Conservation (phyloP, 2,797 vertebrate species). For the Pygocentrus nattereri region DNA sequence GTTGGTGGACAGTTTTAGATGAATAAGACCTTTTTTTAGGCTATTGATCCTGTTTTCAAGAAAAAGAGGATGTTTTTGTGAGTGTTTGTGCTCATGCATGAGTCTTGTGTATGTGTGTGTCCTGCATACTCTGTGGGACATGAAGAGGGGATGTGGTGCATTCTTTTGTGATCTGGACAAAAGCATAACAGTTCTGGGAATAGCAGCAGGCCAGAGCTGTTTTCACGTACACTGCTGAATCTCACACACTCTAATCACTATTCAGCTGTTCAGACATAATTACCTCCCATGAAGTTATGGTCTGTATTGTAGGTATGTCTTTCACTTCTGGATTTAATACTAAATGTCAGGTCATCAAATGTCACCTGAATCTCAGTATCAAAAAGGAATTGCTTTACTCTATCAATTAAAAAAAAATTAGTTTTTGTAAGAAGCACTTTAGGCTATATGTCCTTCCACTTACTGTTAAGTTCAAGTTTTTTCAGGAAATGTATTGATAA, state of each 20-base stretch:
- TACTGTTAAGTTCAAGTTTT: too few species aligned
- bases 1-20: background rate
- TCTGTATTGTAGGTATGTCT: too few species aligned
- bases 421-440: too few species aligned
- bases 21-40: background rate
- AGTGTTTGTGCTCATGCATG: conserved; percentile 1
- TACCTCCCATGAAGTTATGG: background rate
- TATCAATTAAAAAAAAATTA: too few species aligned
- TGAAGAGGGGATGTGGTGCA: conserved; percentile 23
- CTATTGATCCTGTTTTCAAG: background rate
- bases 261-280: background rate
- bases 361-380: too few species aligned
- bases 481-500: too few species aligned
- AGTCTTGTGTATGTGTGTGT: background rate
- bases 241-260: background rate
- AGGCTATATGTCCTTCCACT: too few species aligned
- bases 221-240: background rate
- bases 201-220: conserved; percentile 24
- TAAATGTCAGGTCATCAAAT: too few species aligned
- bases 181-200: conserved; percentile 27
- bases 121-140: conserved; percentile 17
- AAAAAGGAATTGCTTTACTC: too few species aligned
- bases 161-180: conserved; percentile 46
- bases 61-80: conserved; percentile 4
- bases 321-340: too few species aligned